Evolutionary conservation across 2,888 invertebrate species (phyloP).

Genomic region (Scaptodrosophila latifasciaeformis): DNA sequence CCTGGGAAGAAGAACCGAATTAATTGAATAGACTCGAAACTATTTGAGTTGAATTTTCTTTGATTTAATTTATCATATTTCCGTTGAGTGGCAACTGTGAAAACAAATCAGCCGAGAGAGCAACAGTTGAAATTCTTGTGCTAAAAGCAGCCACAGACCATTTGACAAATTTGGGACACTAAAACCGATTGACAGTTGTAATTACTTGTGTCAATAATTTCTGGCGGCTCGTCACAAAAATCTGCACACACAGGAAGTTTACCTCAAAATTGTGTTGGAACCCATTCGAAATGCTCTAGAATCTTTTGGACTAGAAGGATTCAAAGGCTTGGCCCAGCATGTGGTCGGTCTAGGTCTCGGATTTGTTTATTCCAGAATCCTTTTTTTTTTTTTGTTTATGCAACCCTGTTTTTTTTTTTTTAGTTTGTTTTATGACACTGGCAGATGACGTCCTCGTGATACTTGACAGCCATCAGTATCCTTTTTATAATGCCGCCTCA

Average conservation of each 20-base stretch:
- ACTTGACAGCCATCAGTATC: conserved; percentile 46
- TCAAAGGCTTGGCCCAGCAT: conserved; percentile 37
- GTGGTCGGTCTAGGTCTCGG: conserved; percentile 41
- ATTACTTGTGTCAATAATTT: conserved; percentile 58
- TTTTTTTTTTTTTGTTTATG: conserved; percentile 48
- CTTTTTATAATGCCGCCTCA: conserved; percentile 47
- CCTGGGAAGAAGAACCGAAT: too few relatives aligned
- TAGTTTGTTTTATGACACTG: too few relatives aligned
- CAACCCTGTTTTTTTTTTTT: conserved; percentile 39
- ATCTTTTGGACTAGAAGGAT: conserved; percentile 12
- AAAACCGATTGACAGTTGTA: conserved; percentile 63
- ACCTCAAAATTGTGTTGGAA: not conserved
- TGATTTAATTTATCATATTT: too few relatives aligned
- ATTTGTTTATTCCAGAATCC: conserved; percentile 44
- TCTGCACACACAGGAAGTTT: conserved; percentile 30
- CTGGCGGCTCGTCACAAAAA: conserved; percentile 3
- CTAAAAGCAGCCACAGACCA: conserved; percentile 45
- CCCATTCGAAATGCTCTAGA: not conserved
- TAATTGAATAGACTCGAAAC: too few relatives aligned
- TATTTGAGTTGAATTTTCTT: too few relatives aligned
- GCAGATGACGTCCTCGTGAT: conserved; percentile 26
- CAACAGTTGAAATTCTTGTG: conserved; percentile 38
- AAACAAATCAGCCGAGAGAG: conserved; percentile 30
- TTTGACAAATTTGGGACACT: conserved; percentile 63
- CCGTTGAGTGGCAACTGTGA: conserved; percentile 44